Conservation (phyloP, 2,113 vertebrate species). For the Nyctereutes procyonoides region DNA sequence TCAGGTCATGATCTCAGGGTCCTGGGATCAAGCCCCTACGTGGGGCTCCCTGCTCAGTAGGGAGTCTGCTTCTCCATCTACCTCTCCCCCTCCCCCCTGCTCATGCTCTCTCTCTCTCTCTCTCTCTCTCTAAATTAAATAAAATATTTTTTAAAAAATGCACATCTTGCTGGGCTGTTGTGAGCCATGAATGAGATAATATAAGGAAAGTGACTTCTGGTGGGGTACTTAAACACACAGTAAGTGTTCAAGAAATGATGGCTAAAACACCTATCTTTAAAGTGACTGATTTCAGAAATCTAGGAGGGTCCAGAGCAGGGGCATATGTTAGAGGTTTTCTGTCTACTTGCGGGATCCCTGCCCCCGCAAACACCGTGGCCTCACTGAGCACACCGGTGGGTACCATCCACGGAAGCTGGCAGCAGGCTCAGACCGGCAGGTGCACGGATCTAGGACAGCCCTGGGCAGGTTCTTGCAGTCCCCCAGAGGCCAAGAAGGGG, state of each 20-base stretch:
- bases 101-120: no score
- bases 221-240: background rate
- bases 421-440: background rate
- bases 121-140: background rate
- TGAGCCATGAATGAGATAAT: conserved; percentile 32
- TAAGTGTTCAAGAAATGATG: conserved; percentile 24
- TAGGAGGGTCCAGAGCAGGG: background rate
- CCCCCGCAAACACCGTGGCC: background rate
- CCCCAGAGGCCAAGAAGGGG: background rate
- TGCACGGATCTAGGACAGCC: background rate
- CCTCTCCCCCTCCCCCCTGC: no score
- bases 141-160: background rate
- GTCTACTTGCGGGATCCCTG: background rate
- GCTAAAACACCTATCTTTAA: conserved; percentile 32
- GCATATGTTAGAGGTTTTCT: background rate
- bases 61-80: background rate
- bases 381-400: background rate
- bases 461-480: background rate
- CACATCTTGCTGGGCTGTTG: background rate
- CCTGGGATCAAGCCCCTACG: background rate
- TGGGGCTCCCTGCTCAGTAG: background rate
- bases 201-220: background rate
- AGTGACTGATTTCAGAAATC: background rate
- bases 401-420: background rate
- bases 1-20: background rate